Evolutionary conservation across 1,140 invertebrate genomes (phyloP).

Genomic region (Berghia stephanieae): DNA sequence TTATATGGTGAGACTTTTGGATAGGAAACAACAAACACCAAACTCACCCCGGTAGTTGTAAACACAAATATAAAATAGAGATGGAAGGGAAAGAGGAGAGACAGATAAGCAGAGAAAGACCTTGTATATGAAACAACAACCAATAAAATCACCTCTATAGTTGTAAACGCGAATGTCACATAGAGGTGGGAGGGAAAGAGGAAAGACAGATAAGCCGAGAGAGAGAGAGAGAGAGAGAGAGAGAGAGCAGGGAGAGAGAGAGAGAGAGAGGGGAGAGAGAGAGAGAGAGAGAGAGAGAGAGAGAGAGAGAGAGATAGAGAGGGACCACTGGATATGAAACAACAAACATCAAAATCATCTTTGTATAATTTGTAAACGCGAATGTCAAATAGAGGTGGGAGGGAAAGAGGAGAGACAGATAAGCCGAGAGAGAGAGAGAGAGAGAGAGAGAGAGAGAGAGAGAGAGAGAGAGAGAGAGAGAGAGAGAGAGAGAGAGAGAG

Average conservation of each 20-base stretch:
- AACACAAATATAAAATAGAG: neutral
- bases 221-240: too few relatives aligned
- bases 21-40: neutral
- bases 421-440: neutral
- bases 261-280: neutral
- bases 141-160: too few relatives aligned
- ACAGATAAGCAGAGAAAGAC: neutral
- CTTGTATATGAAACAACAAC: too few relatives aligned
- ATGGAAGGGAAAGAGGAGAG: neutral
- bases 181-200: too few relatives aligned
- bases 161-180: too few relatives aligned
- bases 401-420: neutral
- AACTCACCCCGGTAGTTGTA: neutral
- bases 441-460: neutral
- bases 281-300: neutral
- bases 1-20: neutral
- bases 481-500: neutral
- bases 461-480: neutral
- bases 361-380: neutral
- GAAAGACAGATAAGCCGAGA: too few relatives aligned
- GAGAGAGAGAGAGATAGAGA: too few relatives aligned
- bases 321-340: too few relatives aligned
- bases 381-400: neutral
- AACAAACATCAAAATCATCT: neutral
- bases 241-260: too few relatives aligned